Evolutionary conservation across 2,888 invertebrate species (phyloP), one percentile per base, ranked within the genome.

Genomic region (Papilio gigon): DNA sequence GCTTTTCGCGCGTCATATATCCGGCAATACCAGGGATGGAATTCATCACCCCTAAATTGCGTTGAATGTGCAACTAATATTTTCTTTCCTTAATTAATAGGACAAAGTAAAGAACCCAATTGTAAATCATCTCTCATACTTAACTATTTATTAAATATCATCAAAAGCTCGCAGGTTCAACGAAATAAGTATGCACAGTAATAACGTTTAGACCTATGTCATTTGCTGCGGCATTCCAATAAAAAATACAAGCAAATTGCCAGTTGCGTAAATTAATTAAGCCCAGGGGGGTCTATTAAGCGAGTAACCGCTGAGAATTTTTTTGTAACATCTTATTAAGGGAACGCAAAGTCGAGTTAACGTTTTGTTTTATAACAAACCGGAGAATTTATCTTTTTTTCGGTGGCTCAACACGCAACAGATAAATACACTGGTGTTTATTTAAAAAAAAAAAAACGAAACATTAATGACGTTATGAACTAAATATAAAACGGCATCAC

Each of bases 321-420:
- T 22, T 56, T 44, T 44, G 33, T 17, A 67, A 59, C 64, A 37
- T 64, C 47, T 59, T 64, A 68, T 68, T 68, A 68, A 47, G 17
- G 20, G 68, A 68, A 58, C 68, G 42, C 63, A 63, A 25, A 44
- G 56, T 62, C 58, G 47, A 63, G 64, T 68, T 68, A 63, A 37
- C 47, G 47, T 68, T 64, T 63, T 44, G 58, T 68, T 68, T 68
- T 63, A 68, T 58, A 44, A 50, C 35, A 47, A 56, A 63, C 56
- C 47, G 20, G 68, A 37, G 17, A 63, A 64, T 64, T 9, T 63
- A 63, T 63, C 53, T 58, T 68, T 68, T 68, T 68, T 68, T 68
- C 63, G 58, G 63, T 59, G 68, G 63, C 58, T 56, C 44, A 42
- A 62, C 68, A 68, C 68, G 68, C 68, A 50, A 61, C 47, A 53